Percentiles rank a stretch among this genome's conserved stretches.
Conservation (phyloP, 2,888 invertebrate genomes). For the Gymnoscelis rufifasciata region DNA sequence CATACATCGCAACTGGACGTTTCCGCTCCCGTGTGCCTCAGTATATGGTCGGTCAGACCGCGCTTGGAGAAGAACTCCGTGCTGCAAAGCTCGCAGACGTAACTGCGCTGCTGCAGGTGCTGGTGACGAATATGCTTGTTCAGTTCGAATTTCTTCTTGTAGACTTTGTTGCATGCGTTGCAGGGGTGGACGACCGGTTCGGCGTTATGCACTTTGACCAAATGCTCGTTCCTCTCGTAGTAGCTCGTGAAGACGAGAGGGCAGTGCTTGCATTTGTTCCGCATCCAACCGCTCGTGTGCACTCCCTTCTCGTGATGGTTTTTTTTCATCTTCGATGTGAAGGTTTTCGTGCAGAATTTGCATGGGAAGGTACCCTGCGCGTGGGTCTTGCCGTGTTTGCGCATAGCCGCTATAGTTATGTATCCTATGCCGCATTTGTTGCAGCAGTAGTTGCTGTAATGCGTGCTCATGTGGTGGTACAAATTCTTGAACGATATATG, state of each 20-base stretch:
- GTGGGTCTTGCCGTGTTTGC: slow-evolving; percentile 70
- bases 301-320: slow-evolving; percentile 69
- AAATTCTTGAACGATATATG: slow-evolving; percentile 70
- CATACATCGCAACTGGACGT: slow-evolving; percentile 58
- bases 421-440: slow-evolving; percentile 68
- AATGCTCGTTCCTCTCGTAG: slow-evolving; percentile 65
- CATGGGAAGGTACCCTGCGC: slow-evolving; percentile 76
- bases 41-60: slow-evolving; percentile 59
- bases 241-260: slow-evolving; percentile 68
- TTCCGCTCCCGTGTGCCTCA: slow-evolving; percentile 56
- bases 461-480: slow-evolving; percentile 72
- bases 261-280: slow-evolving; percentile 71
- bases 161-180: slow-evolving; percentile 67
- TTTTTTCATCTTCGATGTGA: slow-evolving; percentile 71
- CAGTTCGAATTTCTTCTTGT: slow-evolving; percentile 68
- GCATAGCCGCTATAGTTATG: slow-evolving; percentile 66
- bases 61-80: slow-evolving; percentile 69
- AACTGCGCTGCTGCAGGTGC: slow-evolving; percentile 65
- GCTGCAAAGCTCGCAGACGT: slow-evolving; percentile 63
- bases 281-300: slow-evolving; percentile 67
- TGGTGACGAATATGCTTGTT: slow-evolving; percentile 69
- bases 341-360: slow-evolving; percentile 72
- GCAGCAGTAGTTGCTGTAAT: slow-evolving; percentile 70
- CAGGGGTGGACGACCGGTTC: slow-evolving; percentile 58
- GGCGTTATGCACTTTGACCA: slow-evolving; percentile 62